Percentiles rank a stretch among this genome's conserved stretches.
phyloP scores from a whole-genome alignment of 2,113 vertebrate species.

The rabbit (Oryctolagus cuniculus) region mOryCun1.1 NC_091439.1:27441501-27442000 shows the following conservation, averaged over 20 bases:
- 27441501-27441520: too few relatives aligned
- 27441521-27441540: too few relatives aligned
- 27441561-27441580: too few relatives aligned
- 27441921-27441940: background rate
- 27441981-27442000: background rate
- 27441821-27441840: background rate
- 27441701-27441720: background rate
- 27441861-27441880: background rate
- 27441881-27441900: background rate
- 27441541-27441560: too few relatives aligned
- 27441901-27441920: background rate
- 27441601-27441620: too few relatives aligned
- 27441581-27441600: too few relatives aligned
- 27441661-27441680: too few relatives aligned
- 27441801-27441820: background rate
- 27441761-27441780: background rate
- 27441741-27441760: background rate
- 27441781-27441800: background rate
- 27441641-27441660: too few relatives aligned
- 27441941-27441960: background rate
- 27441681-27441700: too few relatives aligned
- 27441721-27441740: background rate
- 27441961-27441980: background rate
- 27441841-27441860: background rate
- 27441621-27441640: too few relatives aligned